Conservation (phyloP, 1,140 invertebrate genomes). For the roundworm (Caenorhabditis elegans) region WBcel235 BX284604.4:10741501-10742000, state of each 20-base stretch:
- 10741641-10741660: background rate
- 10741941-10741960: background rate
- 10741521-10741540: no score
- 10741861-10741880: background rate
- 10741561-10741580: constrained; percentile 6
- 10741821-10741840: background rate
- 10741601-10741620: background rate
- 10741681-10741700: background rate
- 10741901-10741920: no score
- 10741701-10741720: background rate
- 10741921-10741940: background rate
- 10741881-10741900: background rate
- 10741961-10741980: background rate
- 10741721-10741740: background rate
- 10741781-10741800: background rate
- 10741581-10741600: background rate
- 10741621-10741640: background rate
- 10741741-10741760: background rate
- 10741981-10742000: background rate
- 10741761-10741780: background rate
- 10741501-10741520: no score
- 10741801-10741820: no score
- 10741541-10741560: background rate
- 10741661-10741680: background rate
- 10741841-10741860: background rate